These are phyloP conservation scores for Tricholaema leucomelas DNA, from an alignment of 2,113 vertebrate genomes.

Conservation along the genomic window DNA sequence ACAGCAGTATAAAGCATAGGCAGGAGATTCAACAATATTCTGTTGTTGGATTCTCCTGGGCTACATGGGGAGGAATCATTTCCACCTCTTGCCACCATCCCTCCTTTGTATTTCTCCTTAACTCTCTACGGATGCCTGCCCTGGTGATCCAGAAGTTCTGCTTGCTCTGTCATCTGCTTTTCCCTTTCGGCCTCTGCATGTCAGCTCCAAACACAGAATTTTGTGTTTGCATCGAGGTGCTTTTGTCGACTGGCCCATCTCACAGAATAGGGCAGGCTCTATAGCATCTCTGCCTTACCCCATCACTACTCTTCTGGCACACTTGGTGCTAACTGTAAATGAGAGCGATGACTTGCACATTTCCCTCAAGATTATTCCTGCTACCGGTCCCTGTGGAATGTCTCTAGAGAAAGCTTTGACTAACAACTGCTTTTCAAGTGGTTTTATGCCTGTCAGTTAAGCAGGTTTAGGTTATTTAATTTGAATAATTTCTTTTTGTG, in stretches of 20 bases:
- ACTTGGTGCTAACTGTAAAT: not conserved
- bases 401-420: not conserved
- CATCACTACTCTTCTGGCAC: not conserved
- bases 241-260: not conserved
- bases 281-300: not conserved
- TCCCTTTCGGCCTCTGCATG: accelerated
- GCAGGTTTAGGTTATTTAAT: not conserved
- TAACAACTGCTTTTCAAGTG: not conserved
- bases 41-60: not conserved
- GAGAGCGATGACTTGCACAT: not conserved
- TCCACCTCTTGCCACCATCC: not conserved
- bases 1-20: accelerated
- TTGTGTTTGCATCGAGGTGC: not conserved
- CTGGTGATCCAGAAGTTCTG: accelerated
- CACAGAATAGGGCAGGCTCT: not conserved
- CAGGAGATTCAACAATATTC: not conserved
- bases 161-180: accelerated
- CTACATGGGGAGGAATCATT: not conserved
- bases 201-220: not conserved
- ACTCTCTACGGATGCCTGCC: not conserved
- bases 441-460: not conserved
- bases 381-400: not conserved
- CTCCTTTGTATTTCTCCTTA: not conserved
- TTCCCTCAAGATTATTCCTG: not conserved
- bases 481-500: not conserved